Evolutionary conservation across 1,140 invertebrate species (phyloP), one percentile per base, ranked within the genome.

Genomic region (Ericerus pela): DNA sequence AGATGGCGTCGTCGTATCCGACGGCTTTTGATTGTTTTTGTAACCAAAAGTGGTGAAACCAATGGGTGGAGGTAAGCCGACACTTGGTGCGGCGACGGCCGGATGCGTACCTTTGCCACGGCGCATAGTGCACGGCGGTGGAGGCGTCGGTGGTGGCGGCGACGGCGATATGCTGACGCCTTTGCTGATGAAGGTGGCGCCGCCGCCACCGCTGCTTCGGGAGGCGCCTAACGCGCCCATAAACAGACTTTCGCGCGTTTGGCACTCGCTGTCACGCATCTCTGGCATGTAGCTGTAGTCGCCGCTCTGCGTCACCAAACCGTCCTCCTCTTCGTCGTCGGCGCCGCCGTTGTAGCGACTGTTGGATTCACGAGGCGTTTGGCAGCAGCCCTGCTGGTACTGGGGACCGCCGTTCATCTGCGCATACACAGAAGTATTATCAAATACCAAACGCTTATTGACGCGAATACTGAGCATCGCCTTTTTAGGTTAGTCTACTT

Each of bases 221-320:
- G 29, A 51, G 6, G 64, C 11, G 41, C 59, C 51, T 54, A 62
- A 36, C 57, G 57, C 62, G 60, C 66, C 68, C 33, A 81, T 76
- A 63, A 84, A 83, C 2, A 86, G 68, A 62, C 81, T 85, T 63
- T 86, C 83, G 31, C 82, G 72, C 0, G 85, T 88, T 65, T 88
- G 85, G 64, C 83, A 86, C 2, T 80, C 81, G 53, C 76, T 84
- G 64, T 87, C 84, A 56, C 80, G 76, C 68, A 82, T 86, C 33
- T 59, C 58, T 16, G 58, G 26, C 18, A 52, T 18, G 38, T 51
- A 58, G 51, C 51, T 71, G 11, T 68, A 65, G 29, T 72, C 72
- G 53, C 72, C 71, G 53, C 68, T 72, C 30, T 72, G 38, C 72
- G 71, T 28, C 70, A 73, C 51, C 72, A 72, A 54, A 67, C 67